Conservation (phyloP, 2,797 vertebrate species). For the Epinephelus coioides region DNA sequence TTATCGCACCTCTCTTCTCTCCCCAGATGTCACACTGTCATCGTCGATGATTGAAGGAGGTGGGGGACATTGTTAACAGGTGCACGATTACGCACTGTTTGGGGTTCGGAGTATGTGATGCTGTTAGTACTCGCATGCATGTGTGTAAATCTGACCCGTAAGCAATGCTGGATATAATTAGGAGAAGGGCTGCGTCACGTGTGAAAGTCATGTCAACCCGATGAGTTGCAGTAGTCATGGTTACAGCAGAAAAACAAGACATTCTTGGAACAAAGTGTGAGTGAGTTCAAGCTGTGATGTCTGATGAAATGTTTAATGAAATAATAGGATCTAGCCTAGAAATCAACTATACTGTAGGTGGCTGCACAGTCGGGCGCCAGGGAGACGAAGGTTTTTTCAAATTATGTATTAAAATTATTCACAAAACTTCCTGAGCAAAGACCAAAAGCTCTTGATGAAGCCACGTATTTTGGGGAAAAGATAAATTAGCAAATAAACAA, state of each 20-base stretch:
- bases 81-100: constrained; percentile 33
- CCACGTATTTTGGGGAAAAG: constrained; percentile 47
- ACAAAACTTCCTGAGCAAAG: constrained; percentile 66
- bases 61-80: constrained; percentile 42
- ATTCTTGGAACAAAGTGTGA: constrained; percentile 68
- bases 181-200: constrained; percentile 48
- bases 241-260: constrained; percentile 64
- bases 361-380: constrained; percentile 61
- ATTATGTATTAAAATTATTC: constrained; percentile 71
- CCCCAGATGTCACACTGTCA: constrained; percentile 27
- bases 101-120: constrained; percentile 5
- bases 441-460: constrained; percentile 64
- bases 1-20: constrained; percentile 25
- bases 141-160: constrained; percentile 50
- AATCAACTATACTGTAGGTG: constrained; percentile 74
- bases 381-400: constrained; percentile 55
- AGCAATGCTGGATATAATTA: constrained; percentile 56
- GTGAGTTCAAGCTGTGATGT: constrained; percentile 77
- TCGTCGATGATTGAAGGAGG: neutral
- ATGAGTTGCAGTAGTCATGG: constrained; percentile 74
- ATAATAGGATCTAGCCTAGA: constrained; percentile 69
- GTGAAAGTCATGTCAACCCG: constrained; percentile 59
- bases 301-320: constrained; percentile 84
- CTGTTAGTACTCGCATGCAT: constrained; percentile 19
- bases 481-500: constrained; percentile 57